These are phyloP conservation scores for Entomobrya proxima DNA, from an alignment of 2,888 invertebrate genomes.

Conservation along the genomic window DNA sequence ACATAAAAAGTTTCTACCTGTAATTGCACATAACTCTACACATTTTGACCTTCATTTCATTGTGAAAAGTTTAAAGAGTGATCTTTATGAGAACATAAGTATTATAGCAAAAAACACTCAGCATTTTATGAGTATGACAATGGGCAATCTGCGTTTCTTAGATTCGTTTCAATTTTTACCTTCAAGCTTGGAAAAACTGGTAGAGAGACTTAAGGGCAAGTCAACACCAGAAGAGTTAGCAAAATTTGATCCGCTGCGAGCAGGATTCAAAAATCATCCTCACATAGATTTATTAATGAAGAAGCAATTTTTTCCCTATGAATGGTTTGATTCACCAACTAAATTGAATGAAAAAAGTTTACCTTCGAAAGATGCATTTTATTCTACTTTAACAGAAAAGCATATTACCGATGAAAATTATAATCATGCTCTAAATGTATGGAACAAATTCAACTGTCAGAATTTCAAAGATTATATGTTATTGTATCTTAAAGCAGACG, in stretches of 20 bases:
- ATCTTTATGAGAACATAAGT: neutral
- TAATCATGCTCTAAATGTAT: neutral
- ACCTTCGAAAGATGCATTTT: neutral
- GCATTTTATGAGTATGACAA: constrained; percentile 3
- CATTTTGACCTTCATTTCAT: constrained; percentile 9
- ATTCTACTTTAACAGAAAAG: neutral
- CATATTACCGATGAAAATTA: neutral
- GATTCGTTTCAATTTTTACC: constrained; percentile 9
- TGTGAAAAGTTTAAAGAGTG: neutral
- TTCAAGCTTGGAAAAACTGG: neutral
- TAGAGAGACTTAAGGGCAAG: neutral
- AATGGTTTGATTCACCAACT: neutral
- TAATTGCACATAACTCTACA: neutral
- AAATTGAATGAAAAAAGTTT: neutral
- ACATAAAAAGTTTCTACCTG: neutral
- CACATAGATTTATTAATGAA: neutral
- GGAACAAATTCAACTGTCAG: neutral
- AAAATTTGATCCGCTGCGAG: neutral
- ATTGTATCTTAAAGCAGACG: neutral
- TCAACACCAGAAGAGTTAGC: neutral
- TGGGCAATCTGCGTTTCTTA: neutral
- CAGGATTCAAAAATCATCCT: constrained; percentile 9
- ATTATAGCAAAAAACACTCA: constrained; percentile 11
- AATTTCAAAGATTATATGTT: neutral
- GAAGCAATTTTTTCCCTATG: neutral